Evolutionary conservation across 2,888 invertebrate genomes (phyloP).

Genomic region (Heliconius ismenius): DNA sequence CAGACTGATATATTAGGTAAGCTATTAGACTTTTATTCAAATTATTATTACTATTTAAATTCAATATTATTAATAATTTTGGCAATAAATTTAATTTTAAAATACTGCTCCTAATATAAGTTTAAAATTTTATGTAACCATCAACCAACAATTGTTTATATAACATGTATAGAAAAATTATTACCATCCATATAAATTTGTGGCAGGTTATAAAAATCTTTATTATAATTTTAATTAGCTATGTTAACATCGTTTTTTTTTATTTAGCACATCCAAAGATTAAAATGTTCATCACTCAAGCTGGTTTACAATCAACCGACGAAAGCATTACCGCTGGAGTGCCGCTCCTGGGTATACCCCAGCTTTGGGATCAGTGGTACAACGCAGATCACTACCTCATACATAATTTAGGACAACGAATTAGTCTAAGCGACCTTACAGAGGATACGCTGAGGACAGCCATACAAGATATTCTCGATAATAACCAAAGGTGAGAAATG

Average conservation of each 20-base stretch:
- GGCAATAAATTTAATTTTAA: neutral
- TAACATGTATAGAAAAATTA: no score
- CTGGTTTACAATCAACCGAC: constrained; percentile 67
- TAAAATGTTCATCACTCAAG: constrained; percentile 65
- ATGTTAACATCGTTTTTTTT: neutral
- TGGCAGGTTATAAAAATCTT: no score
- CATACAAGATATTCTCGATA: constrained; percentile 47
- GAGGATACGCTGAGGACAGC: constrained; percentile 49
- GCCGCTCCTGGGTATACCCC: constrained; percentile 65
- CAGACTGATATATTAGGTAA: constrained; percentile 61
- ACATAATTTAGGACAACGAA: constrained; percentile 52
- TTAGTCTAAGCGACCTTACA: constrained; percentile 51
- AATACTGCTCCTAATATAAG: neutral
- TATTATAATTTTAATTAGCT: no score
- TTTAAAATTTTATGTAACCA: neutral
- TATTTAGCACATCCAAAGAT: constrained; percentile 63
- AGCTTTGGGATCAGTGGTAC: constrained; percentile 63
- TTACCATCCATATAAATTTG: no score
- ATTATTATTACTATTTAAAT: neutral
- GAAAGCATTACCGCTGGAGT: constrained; percentile 64
- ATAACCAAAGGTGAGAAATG: constrained; percentile 34
- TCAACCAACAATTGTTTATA: no score
- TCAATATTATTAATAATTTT: no score
- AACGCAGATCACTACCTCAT: constrained; percentile 55
- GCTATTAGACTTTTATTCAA: constrained; percentile 36